Evolutionary conservation across 2,888 invertebrate species (phyloP).

Genomic region (Isotomurus palustris): DNA sequence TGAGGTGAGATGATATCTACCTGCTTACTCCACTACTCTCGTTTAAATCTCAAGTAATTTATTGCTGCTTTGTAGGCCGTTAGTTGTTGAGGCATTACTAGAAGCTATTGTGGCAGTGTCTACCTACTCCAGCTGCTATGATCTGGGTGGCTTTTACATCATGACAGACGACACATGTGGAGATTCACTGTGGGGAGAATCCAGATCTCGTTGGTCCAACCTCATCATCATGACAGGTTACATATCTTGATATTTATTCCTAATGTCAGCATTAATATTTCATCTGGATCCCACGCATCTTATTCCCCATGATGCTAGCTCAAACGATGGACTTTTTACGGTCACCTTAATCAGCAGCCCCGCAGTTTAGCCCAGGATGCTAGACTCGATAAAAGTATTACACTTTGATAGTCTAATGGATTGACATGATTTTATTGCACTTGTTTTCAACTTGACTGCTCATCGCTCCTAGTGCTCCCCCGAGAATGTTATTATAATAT

Average conservation of each 20-base stretch:
- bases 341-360: not conserved
- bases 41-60: conserved; percentile 13
- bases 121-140: conserved; percentile 17
- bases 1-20: conserved; percentile 5
- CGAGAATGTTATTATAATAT: too few species aligned
- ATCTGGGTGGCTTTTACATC: conserved; percentile 31
- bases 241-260: conserved; percentile 9
- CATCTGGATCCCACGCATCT: conserved; percentile 11
- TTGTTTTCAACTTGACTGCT: too few species aligned
- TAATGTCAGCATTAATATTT: conserved; percentile 13
- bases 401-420: too few species aligned
- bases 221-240: conserved; percentile 5
- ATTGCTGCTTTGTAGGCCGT: too few species aligned
- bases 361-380: too few species aligned
- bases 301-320: not conserved
- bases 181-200: conserved; percentile 10
- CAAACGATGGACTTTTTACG: not conserved
- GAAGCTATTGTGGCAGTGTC: not conserved
- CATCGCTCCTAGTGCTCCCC: too few species aligned
- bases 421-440: too few species aligned
- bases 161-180: conserved; percentile 34
- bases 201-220: conserved; percentile 10
- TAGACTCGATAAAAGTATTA: too few species aligned
- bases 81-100: conserved; percentile 1
- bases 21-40: too few species aligned